Conservation (phyloP, 2,113 vertebrate species). For the Burhinus bistriatus region DNA sequence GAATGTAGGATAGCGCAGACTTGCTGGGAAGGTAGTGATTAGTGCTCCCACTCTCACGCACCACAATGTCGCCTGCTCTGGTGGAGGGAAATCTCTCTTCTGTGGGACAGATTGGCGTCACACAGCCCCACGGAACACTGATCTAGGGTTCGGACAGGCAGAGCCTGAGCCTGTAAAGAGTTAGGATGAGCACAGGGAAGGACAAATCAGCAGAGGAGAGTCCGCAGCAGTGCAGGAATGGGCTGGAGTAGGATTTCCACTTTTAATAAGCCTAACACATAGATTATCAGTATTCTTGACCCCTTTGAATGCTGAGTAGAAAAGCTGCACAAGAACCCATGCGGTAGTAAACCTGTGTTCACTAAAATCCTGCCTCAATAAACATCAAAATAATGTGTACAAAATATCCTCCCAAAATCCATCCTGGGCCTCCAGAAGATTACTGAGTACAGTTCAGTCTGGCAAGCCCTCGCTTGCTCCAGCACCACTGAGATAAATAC, state of each 20-base stretch:
- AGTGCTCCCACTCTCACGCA: neutral
- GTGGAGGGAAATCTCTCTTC: neutral
- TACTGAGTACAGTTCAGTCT: neutral
- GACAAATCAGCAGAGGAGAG: neutral
- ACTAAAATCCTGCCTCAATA: neutral
- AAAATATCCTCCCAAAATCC: neutral
- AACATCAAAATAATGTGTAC: neutral
- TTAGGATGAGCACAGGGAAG: neutral
- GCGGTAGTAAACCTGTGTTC: neutral
- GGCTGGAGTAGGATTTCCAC: neutral
- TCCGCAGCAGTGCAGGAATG: fast-evolving
- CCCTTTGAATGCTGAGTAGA: neutral
- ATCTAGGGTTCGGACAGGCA: neutral
- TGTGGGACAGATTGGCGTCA: neutral
- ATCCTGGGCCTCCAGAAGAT: neutral
- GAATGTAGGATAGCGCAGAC: neutral
- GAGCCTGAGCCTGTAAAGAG: neutral
- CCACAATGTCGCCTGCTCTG: neutral
- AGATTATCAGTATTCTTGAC: neutral
- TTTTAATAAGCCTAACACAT: neutral
- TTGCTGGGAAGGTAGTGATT: neutral
- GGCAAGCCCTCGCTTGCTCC: neutral
- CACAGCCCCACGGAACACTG: neutral
- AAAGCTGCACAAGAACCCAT: neutral
- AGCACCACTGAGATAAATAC: neutral